Evolutionary conservation across 2,113 vertebrate species (phyloP), one percentile per base, ranked within the genome.

Genomic region (Benthochromis sp.): DNA sequence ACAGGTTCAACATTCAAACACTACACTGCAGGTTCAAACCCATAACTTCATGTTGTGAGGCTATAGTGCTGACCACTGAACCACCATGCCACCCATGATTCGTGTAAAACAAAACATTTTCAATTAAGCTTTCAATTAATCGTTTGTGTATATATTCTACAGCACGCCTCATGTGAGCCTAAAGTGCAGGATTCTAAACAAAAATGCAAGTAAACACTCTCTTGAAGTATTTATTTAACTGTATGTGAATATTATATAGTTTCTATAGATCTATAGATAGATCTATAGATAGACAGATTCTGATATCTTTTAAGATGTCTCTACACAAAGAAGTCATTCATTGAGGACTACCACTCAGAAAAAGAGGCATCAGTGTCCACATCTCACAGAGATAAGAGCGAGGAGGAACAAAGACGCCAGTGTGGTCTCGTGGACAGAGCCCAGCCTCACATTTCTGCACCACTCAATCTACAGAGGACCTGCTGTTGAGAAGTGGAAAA

Each of bases 341-440:
- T 5, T 52, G 17, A 78, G 29, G 71, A 57, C 54, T 81, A 36
- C 45, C 66, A 79, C 14, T 47, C 34, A 84, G 50, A 88, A 66
- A 92, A 79, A 59, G 34, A 86, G 85, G 82, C 38, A 5, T 89
- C 85, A 66, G 54, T 84, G 82, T 86, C 79, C 47, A 69, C 40
- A 81, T 91, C 90, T 91, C 34, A 6, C 78, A 85, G 73, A 92
- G 91, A 95, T 93, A 93, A 90, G 86, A 93, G 66, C 38, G 87
- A 84, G 52, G 73, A 89, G 86, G 59, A 84, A 96, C 95, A 96
- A 95, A 94, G 94, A 92, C 55, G 2, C 38, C 93, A 93, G 84
- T 95, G 94, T 95, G 90, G 91, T 88, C 88, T 85, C 5, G 9
- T 79, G 69, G 54, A 90, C 79, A 55, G 45, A 80, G 78, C 53